Evolutionary conservation across 2,797 vertebrate species (phyloP).

Genomic region (Neosalanx taihuensis): DNA sequence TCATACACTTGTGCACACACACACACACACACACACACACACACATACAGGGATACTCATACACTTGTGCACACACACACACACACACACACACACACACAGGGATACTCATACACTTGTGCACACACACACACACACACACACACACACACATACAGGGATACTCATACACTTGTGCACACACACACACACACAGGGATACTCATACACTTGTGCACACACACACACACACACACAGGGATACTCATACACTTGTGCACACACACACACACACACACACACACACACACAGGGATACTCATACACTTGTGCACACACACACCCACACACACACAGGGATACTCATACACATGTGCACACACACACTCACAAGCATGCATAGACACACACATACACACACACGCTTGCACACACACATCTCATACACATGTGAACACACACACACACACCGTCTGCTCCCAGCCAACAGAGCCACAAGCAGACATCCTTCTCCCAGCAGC

Average conservation of each 20-base stretch:
- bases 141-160: background rate
- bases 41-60: background rate
- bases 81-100: background rate
- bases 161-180: conserved; percentile 28
- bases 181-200: conserved; percentile 40
- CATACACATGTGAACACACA: background rate
- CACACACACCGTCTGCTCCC: conserved; percentile 39
- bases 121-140: background rate
- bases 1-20: conserved; percentile 9
- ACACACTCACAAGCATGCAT: too few species aligned
- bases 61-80: too few species aligned
- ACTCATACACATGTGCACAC: background rate
- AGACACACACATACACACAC: background rate
- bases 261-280: background rate
- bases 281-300: background rate
- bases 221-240: conserved; percentile 2
- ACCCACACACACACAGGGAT: background rate
- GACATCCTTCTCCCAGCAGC: conserved; percentile 25
- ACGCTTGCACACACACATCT: background rate
- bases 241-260: background rate
- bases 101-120: background rate
- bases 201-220: too few species aligned
- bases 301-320: background rate
- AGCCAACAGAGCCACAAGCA: conserved; percentile 43
- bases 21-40: conserved; percentile 24